Evolutionary conservation across 2,888 invertebrate genomes (phyloP).

Genomic region (Epiblema foenella): DNA sequence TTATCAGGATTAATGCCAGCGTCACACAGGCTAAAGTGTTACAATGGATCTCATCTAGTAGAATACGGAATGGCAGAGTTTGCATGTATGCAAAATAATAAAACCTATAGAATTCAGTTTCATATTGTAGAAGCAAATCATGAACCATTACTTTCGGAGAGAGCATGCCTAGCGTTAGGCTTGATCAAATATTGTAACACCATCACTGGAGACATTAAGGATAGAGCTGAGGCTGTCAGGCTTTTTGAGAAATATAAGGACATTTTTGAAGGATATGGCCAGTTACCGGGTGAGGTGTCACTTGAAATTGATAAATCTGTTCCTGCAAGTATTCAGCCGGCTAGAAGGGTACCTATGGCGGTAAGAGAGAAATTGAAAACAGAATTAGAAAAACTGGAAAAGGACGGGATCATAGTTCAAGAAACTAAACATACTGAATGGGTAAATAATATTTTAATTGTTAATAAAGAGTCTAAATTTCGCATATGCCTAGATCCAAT

Average conservation of each 20-base stretch:
- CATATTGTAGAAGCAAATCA: neutral
- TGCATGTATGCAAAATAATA: no score
- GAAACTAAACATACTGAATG: neutral
- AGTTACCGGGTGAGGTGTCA: neutral
- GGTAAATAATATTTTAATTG: neutral
- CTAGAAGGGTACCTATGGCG: neutral
- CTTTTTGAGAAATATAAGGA: neutral
- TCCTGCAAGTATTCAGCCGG: neutral
- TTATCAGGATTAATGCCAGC: no score
- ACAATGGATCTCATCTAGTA: no score
- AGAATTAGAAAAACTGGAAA: neutral
- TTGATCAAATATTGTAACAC: neutral
- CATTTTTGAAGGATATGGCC: neutral
- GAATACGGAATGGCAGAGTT: no score
- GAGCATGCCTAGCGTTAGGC: neutral
- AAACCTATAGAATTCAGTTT: no score
- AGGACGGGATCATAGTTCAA: neutral
- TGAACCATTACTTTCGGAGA: neutral
- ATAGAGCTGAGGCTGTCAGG: neutral
- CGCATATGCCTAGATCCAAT: neutral
- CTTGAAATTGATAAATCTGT: neutral
- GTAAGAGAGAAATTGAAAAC: neutral
- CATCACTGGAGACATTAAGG: neutral
- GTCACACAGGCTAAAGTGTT: no score
- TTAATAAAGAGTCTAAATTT: neutral